Evolutionary conservation across 2,797 vertebrate species (phyloP).

Genomic region (Calcarius lapponicus): DNA sequence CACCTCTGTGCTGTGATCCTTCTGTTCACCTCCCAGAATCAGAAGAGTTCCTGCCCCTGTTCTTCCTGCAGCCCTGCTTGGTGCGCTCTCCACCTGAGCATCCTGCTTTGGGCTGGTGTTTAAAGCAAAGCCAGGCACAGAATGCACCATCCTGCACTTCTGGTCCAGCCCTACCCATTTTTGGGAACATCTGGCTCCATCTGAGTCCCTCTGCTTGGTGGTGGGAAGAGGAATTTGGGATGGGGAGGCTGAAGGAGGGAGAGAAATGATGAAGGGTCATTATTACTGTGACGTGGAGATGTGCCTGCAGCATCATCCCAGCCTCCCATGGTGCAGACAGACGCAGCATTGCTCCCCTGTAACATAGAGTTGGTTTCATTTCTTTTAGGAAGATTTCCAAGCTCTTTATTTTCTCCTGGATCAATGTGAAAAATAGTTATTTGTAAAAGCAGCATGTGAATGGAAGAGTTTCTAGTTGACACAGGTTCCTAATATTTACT

Average conservation of each 20-base stretch:
- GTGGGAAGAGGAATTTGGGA: neutral
- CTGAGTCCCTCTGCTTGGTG: neutral
- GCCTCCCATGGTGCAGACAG: rapidly evolving
- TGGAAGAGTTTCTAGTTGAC: neutral
- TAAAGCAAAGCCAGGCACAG: neutral
- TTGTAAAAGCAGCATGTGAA: neutral
- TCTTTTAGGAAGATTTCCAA: neutral
- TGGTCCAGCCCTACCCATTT: rapidly evolving
- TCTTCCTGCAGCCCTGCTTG: neutral
- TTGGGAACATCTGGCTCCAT: rapidly evolving
- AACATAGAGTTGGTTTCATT: rapidly evolving
- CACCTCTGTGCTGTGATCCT: neutral
- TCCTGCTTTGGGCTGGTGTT: neutral
- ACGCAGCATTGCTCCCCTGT: rapidly evolving
- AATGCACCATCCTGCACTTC: neutral
- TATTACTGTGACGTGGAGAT: neutral
- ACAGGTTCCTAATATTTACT: neutral
- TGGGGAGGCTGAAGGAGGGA: neutral
- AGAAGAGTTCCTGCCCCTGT: neutral
- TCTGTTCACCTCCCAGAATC: neutral
- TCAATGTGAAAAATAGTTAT: neutral
- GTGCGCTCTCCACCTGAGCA: neutral
- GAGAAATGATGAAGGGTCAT: neutral
- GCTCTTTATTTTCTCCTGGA: neutral
- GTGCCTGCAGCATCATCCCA: neutral